These are phyloP conservation scores for Platorchestia sp. DNA, from an alignment of 1,140 invertebrate genomes.

Conservation along the genomic window DNA sequence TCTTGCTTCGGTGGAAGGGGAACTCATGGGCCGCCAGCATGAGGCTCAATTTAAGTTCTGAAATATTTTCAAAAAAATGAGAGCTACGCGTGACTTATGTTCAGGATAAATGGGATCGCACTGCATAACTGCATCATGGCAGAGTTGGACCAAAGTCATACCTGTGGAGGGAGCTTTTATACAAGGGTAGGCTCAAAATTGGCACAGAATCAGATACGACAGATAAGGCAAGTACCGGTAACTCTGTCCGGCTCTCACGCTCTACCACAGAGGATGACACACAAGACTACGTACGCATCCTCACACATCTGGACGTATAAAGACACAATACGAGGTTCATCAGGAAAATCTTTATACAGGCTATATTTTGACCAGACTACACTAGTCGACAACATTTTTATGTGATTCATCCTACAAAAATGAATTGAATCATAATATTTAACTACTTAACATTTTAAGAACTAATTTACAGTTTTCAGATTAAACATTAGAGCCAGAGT, in stretches of 20 bases:
- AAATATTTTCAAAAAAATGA: background rate
- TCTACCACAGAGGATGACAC: background rate
- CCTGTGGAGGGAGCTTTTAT: background rate
- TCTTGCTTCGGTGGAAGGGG: background rate
- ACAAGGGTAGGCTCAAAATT: constrained; percentile 10
- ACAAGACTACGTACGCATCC: background rate
- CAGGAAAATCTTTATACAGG: background rate
- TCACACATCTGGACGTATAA: background rate
- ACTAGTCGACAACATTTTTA: background rate
- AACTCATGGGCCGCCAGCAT: background rate
- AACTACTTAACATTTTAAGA: background rate
- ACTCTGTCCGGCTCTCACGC: background rate
- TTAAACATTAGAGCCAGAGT: background rate
- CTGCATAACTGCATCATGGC: background rate
- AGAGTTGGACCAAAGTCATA: background rate
- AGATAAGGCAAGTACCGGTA: background rate
- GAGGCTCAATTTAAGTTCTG: background rate
- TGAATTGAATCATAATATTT: background rate
- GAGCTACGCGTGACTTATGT: background rate
- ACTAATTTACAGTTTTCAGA: background rate
- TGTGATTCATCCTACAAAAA: background rate
- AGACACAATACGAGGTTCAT: background rate
- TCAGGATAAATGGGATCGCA: background rate
- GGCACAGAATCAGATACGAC: constrained; percentile 31
- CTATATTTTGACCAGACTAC: background rate